These are phyloP conservation scores for Acrocera orbiculus DNA, from an alignment of 2,888 invertebrate species.

Conservation along the genomic window DNA sequence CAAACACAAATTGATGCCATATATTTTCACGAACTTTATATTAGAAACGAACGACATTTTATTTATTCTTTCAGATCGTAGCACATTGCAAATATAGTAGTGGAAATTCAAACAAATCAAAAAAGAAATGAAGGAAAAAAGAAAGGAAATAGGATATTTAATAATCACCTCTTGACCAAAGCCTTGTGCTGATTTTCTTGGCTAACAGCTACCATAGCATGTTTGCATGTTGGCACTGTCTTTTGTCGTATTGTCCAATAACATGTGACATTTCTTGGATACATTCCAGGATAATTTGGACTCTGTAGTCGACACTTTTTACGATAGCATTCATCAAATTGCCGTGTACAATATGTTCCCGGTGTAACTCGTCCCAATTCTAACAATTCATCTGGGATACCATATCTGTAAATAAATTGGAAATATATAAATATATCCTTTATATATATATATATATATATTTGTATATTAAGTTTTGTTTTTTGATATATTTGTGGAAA, in stretches of 20 bases:
- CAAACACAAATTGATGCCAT: too few relatives aligned
- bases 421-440: too few relatives aligned
- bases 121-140: neutral
- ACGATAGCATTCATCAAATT: conserved; percentile 70
- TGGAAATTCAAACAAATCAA: too few relatives aligned
- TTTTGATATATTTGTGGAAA: too few relatives aligned
- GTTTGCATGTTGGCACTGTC: conserved; percentile 72
- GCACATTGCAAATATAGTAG: too few relatives aligned
- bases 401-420: conserved; percentile 36
- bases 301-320: conserved; percentile 74
- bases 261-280: conserved; percentile 69
- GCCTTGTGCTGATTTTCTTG: conserved; percentile 51
- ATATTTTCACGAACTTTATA: too few relatives aligned
- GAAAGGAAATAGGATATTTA: neutral
- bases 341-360: conserved; percentile 65
- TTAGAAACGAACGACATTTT: too few relatives aligned
- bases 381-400: conserved; percentile 54
- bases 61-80: too few relatives aligned
- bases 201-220: conserved; percentile 74
- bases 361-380: conserved; percentile 74
- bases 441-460: too few relatives aligned
- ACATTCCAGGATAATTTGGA: conserved; percentile 79
- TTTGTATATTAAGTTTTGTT: too few relatives aligned
- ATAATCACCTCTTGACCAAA: conserved; percentile 25
- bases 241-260: conserved; percentile 75